Evolutionary conservation across 2,797 vertebrate species (phyloP), one percentile per base, ranked within the genome.

Genomic region (Hapalemur alaotrensis): DNA sequence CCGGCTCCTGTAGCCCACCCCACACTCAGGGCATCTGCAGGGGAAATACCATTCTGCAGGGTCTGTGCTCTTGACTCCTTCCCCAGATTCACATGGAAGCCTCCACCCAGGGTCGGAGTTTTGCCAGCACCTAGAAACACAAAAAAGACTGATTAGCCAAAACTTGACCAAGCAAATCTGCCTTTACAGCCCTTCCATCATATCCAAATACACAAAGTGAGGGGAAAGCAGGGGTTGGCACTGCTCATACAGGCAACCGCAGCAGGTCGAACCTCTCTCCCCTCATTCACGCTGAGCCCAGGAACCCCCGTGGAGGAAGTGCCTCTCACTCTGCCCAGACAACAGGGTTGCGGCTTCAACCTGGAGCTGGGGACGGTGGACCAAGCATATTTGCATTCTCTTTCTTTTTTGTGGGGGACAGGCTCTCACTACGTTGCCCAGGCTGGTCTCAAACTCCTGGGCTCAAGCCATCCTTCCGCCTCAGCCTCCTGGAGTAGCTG

Each of bases 21-120:
- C 46, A 4, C 0, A 0, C 43, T 41, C 54, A 17, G 43, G 9
- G 57, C 54, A 0, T 57, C 5, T 15, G 0, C 2, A 1, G 0
- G 23, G 59, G 28, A n/a, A 61, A 12, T 99, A 99, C 99, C 99
- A 0, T 99, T 99, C 98, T 99, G 99, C 23, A 99, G 99, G 0
- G 99, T 99, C 97, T 99, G 99, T 4, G 99, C 99, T 95, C 99
- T 98, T 3, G 99, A 99, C 98, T 99, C 99, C 98, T 99, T 99
- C 28, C 99, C 99, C 61, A 99, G 98, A 65, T 99, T 99, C 89
- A 99, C 99, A 4, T 99, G 99, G 98, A 99, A 99, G 82, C 99
- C 99, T 91, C 99, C 99, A 93, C 99, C 99, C 89, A 99, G 98
- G 8, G 99, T 99, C 0, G 99, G 99, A 89, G 99, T 98, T 98